Evolutionary conservation across 2,888 invertebrate species (phyloP).

Genomic region (Temnothorax unifasciatus): DNA sequence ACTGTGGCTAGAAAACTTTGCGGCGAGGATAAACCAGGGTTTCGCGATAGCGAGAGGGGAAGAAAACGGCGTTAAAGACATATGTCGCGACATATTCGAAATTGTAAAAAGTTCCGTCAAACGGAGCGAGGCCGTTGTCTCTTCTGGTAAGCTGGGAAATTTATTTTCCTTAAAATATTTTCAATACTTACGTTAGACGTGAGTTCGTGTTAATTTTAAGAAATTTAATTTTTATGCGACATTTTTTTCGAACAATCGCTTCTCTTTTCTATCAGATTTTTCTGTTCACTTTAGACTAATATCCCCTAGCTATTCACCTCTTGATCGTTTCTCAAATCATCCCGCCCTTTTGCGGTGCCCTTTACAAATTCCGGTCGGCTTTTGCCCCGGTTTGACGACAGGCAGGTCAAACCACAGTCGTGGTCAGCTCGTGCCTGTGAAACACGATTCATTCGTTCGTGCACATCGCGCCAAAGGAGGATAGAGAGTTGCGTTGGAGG

Average conservation of each 20-base stretch:
- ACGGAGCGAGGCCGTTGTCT: slow-evolving; percentile 55
- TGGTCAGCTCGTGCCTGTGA: slow-evolving; percentile 61
- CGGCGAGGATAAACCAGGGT: slow-evolving; percentile 69
- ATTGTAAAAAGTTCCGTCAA: slow-evolving; percentile 63
- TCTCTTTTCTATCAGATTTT: neutral
- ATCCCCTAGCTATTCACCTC: slow-evolving; percentile 19
- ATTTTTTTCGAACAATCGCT: neutral
- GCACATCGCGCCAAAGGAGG: slow-evolving; percentile 52
- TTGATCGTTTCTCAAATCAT: slow-evolving; percentile 58
- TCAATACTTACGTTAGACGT: neutral
- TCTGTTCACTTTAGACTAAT: neutral
- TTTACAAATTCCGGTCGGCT: slow-evolving; percentile 41
- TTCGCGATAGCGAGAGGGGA: slow-evolving; percentile 40
- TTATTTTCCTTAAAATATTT: neutral
- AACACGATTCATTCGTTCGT: slow-evolving; percentile 66
- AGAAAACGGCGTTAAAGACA: slow-evolving; percentile 60
- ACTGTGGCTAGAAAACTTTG: slow-evolving; percentile 65
- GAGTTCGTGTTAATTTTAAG: neutral
- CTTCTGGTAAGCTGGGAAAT: slow-evolving; percentile 39
- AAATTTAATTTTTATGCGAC: neutral
- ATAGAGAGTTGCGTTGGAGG: slow-evolving; percentile 31
- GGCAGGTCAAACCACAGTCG: slow-evolving; percentile 59
- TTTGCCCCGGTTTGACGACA: slow-evolving; percentile 33
- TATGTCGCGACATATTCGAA: slow-evolving; percentile 59
- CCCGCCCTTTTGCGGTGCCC: slow-evolving; percentile 38